Percentiles rank a stretch among this genome's conserved stretches.
Conservation (phyloP, 2,113 vertebrate genomes). For the Hypanus sabinus region DNA sequence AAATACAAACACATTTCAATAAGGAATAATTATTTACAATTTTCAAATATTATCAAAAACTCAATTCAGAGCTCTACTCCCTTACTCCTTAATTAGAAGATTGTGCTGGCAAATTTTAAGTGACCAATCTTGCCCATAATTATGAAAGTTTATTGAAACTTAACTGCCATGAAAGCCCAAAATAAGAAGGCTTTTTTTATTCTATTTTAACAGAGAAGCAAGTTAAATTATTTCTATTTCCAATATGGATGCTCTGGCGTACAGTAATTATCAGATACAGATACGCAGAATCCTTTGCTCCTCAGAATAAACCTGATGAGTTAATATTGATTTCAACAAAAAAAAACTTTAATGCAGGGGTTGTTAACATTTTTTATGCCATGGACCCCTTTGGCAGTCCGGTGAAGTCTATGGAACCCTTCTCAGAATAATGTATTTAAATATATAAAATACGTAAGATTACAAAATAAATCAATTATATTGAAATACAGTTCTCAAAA, state of each 20-base stretch:
- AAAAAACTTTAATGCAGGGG: too few species aligned
- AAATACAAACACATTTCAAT: background rate
- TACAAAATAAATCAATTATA: too few species aligned
- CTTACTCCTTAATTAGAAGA: background rate
- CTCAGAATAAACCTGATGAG: background rate
- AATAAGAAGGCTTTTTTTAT: background rate
- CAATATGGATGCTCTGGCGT: background rate
- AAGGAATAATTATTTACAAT: background rate
- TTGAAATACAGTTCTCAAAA: too few species aligned
- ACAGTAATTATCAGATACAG: background rate
- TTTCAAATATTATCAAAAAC: background rate
- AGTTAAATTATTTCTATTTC: background rate
- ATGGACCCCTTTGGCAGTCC: too few species aligned
- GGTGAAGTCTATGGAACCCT: too few species aligned
- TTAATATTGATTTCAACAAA: background rate
- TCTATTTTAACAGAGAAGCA: background rate
- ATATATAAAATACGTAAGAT: too few species aligned
- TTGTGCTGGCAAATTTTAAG: background rate
- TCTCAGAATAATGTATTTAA: too few species aligned
- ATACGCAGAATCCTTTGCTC: background rate
- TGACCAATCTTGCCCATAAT: background rate
- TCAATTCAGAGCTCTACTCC: background rate
- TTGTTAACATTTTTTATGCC: too few species aligned
- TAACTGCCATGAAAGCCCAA: background rate
- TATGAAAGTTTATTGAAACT: background rate